These are phyloP conservation scores for Pinctada fucata DNA, from an alignment of 2,888 invertebrate genomes.

Conservation along the genomic window DNA sequence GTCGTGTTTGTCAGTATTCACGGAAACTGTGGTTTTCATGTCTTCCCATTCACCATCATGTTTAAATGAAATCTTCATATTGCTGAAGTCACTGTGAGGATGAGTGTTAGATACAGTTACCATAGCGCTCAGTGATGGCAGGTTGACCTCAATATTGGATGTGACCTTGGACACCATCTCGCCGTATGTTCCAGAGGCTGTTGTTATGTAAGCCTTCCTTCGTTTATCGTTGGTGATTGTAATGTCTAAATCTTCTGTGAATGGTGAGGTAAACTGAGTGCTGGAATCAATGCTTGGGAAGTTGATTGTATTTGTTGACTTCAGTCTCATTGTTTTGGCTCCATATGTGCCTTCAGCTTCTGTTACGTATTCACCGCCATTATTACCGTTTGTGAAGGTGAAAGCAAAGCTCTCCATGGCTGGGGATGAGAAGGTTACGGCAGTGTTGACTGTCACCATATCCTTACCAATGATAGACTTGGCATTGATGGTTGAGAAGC, in stretches of 20 bases:
- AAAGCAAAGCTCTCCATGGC: not conserved
- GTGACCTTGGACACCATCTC: not conserved
- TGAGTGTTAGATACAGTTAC: not conserved
- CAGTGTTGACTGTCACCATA: not conserved
- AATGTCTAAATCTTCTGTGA: not conserved
- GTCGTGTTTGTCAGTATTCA: conserved; percentile 19
- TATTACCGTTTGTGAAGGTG: not conserved
- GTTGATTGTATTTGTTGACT: not conserved
- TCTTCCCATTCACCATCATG: conserved; percentile 32
- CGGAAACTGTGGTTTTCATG: conserved; percentile 16
- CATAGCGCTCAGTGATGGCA: not conserved
- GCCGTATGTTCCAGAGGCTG: not conserved
- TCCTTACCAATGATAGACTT: not conserved
- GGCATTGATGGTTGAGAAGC: not conserved
- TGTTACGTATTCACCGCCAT: not conserved
- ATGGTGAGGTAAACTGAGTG: not conserved
- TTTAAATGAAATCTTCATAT: conserved; percentile 24
- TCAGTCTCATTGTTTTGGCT: not conserved
- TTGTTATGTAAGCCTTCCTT: not conserved
- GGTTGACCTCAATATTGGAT: not conserved
- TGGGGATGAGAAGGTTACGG: not conserved
- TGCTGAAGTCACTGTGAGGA: conserved; percentile 43
- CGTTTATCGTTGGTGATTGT: not conserved
- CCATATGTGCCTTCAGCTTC: not conserved
- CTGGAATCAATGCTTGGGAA: not conserved